Percentiles rank a stretch among this genome's conserved stretches.
Evolutionary conservation across 2,797 vertebrate species (phyloP).

Genomic region (Vireo griseus): DNA sequence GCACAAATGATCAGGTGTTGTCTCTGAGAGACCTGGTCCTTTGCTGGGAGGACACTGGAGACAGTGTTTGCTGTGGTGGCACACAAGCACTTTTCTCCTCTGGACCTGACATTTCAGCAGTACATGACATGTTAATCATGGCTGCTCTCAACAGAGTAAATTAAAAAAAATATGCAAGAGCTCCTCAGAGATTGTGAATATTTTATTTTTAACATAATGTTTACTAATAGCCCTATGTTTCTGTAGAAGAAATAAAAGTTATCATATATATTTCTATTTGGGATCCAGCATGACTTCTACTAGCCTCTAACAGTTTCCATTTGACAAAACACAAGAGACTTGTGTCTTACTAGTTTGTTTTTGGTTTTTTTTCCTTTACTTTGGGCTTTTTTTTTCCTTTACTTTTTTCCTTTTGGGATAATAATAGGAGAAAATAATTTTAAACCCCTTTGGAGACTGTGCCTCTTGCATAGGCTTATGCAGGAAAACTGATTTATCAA

Average conservation of each 20-base stretch:
- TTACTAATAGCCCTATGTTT: not conserved
- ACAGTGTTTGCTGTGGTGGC: not conserved
- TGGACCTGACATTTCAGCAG: not conserved
- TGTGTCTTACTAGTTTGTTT: too few relatives aligned
- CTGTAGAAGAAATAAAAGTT: not conserved
- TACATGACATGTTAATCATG: too few relatives aligned
- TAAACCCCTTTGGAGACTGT: not conserved
- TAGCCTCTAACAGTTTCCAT: not conserved
- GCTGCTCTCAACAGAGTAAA: not conserved
- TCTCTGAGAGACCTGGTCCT: not conserved
- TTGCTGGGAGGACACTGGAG: not conserved
- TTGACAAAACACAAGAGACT: not conserved
- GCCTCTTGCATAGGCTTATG: not conserved
- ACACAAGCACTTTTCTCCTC: not conserved
- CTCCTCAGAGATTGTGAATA: not conserved
- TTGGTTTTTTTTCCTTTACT: too few relatives aligned
- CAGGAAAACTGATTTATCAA: not conserved
- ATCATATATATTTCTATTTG: not conserved
- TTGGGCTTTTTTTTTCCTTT: not conserved
- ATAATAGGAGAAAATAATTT: not conserved
- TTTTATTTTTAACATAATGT: not conserved
- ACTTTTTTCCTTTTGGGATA: not conserved
- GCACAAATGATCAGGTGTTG: fast-evolving
- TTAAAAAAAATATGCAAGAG: not conserved
- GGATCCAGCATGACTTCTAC: not conserved